Conservation (phyloP, 1,140 invertebrate species). For the Leptinotarsa undecemlineata region DNA sequence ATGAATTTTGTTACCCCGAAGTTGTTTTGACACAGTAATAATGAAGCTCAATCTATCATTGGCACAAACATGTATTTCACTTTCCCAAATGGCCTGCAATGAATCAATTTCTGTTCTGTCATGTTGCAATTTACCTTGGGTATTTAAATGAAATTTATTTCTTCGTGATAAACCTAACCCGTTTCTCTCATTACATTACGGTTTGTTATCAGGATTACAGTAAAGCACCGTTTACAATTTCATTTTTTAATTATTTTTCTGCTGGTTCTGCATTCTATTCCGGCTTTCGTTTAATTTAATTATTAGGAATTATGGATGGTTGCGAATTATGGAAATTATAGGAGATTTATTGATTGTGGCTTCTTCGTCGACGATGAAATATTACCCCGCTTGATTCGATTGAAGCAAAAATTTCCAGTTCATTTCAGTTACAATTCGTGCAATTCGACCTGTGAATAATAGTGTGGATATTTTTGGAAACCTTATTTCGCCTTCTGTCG, state of each 20-base stretch:
- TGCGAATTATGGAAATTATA: neutral
- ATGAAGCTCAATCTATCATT: neutral
- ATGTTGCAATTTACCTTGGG: constrained; percentile 16
- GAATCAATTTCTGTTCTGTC: constrained; percentile 11
- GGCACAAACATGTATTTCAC: neutral
- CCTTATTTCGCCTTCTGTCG: too few species aligned
- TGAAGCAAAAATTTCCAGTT: too few species aligned
- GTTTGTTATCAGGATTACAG: constrained; percentile 14
- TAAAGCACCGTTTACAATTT: constrained; percentile 14
- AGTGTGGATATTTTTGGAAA: neutral
- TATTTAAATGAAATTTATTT: constrained; percentile 15
- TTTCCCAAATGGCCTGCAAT: neutral
- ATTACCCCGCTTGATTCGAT: neutral
- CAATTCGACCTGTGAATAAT: neutral
- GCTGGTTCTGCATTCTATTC: constrained; percentile 13
- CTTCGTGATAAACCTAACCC: constrained; percentile 18
- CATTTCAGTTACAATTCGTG: neutral
- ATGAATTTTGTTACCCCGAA: too few species aligned
- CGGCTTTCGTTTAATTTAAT: constrained; percentile 13
- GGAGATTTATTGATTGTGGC: neutral
- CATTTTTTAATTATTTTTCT: constrained; percentile 21
- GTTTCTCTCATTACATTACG: constrained; percentile 15
- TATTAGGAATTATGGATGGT: constrained; percentile 8
- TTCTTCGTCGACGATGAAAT: neutral
- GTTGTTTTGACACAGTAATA: too few species aligned